Base-by-base conservation (phyloP, 2,888 invertebrate species). In the Drosophila helvetica region DNA sequence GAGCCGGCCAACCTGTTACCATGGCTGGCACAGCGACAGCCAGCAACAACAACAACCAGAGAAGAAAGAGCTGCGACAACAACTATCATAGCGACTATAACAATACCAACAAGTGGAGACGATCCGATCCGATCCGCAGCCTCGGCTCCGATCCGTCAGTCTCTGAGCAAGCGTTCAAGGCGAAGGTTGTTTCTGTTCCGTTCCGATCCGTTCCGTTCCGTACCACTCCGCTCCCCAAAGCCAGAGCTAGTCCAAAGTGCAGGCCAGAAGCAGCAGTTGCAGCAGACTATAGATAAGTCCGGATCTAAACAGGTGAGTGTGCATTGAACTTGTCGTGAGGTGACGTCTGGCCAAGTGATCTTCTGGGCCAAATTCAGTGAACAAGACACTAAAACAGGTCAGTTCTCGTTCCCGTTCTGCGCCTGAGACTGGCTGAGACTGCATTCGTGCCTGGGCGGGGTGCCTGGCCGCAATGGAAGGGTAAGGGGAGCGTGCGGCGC, bases 111-210 rank as follows among this genome's bases (percentile, higher is more conserved):
- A 51, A 61, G 52, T 48, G 68, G 74, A 77, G 66, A 61, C 65
- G 61, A 53, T 74, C 57, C 65, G 61, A 53, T 74, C 57, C 65
- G 61, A 53, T 74, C 57, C 62, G 58, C 63, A 73, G 73, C 58
- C 66, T 72, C 75, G 68, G 48, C 69, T 74, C 52, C 55, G 19
- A 70, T 48, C 62, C 56, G 75, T 79, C 89, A 91, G 91, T 91
- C 81, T 78, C 72, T 73, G 74, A 76, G 76, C 82, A 82, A 79
- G 77, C 90, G 89, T 90, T 85, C 90, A 86, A 90, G 88, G 87
- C 89, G 89, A 90, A 91, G 91, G 91, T 91, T 91, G 90, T 86
- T 63, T 12, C 47, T 22, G 42, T 48, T 46, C 65, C 33, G 33
- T 61, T 33, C 33, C 9, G 30, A 15, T 18, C 22, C 45, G 17